These are phyloP conservation scores for Melieria omissa DNA, from an alignment of 2,888 invertebrate species.

Conservation along the genomic window DNA sequence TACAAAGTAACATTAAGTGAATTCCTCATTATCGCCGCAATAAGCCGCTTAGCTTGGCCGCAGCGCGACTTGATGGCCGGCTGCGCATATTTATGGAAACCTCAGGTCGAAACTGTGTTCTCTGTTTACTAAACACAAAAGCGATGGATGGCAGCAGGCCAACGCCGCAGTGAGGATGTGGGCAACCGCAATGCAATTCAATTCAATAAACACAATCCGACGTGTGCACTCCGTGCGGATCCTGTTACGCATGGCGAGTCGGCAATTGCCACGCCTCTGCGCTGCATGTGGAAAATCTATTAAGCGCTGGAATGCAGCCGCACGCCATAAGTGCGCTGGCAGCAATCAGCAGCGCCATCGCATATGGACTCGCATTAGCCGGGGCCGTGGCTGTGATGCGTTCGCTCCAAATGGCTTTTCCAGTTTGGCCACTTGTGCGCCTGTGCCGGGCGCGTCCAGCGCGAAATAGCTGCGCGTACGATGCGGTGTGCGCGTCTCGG, in stretches of 20 bases:
- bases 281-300: conserved; percentile 32
- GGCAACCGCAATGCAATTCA: conserved; percentile 14
- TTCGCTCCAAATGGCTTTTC: background rate
- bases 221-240: conserved; percentile 9
- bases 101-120: too few relatives aligned
- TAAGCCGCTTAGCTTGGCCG: too few relatives aligned
- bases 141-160: too few relatives aligned
- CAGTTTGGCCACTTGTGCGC: background rate
- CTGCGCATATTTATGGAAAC: too few relatives aligned
- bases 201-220: conserved; percentile 20
- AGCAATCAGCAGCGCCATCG: conserved; percentile 12
- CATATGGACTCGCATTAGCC: background rate
- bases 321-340: conserved; percentile 15
- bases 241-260: background rate
- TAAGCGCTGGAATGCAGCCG: conserved; percentile 30
- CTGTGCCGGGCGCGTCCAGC: conserved; percentile 1
- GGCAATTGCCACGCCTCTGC: conserved; percentile 35
- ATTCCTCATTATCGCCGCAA: too few relatives aligned
- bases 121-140: too few relatives aligned
- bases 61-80: too few relatives aligned
- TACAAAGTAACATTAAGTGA: too few relatives aligned
- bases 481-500: conserved; percentile 18
- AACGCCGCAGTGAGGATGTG: too few relatives aligned
- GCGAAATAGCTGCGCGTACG: background rate
- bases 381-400: background rate